These are phyloP conservation scores for Dermolepida albohirtum DNA, from an alignment of 2,888 invertebrate genomes.

Conservation along the genomic window DNA sequence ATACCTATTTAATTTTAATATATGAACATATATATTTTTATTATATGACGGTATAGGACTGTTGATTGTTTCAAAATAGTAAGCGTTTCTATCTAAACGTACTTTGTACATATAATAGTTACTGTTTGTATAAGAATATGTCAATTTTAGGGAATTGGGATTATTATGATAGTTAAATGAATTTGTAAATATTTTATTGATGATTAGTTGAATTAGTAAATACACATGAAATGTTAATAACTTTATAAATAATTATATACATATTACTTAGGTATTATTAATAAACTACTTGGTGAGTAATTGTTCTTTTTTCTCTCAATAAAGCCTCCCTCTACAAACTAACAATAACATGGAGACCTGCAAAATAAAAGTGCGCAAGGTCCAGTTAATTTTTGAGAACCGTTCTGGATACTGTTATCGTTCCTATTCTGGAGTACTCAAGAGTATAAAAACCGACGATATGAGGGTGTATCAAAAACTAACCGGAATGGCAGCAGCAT, in stretches of 20 bases:
- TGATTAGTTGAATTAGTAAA: conserved; percentile 67
- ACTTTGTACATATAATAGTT: conserved; percentile 57
- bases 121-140: conserved; percentile 75
- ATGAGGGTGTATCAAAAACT: no score
- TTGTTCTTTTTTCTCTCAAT: conserved; percentile 14
- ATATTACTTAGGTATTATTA: conserved; percentile 67
- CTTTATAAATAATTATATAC: conserved; percentile 67
- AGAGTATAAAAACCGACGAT: no score
- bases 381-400: no score
- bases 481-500: no score
- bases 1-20: conserved; percentile 57
- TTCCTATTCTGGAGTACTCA: no score
- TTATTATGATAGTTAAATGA: conserved; percentile 64
- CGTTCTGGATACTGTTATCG: no score
- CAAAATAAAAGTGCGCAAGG: no score
- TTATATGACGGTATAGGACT: conserved; percentile 61
- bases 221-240: conserved; percentile 67
- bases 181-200: conserved; percentile 72
- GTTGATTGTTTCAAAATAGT: conserved; percentile 59
- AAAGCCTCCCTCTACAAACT: no score
- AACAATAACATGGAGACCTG: no score
- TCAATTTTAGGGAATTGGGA: conserved; percentile 80
- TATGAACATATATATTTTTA: conserved; percentile 55
- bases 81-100: conserved; percentile 49
- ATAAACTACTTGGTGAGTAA: conserved; percentile 60